Evolutionary conservation across 2,888 invertebrate genomes (phyloP), one percentile per base, ranked within the genome.

Genomic region (Agrochola circellaris): DNA sequence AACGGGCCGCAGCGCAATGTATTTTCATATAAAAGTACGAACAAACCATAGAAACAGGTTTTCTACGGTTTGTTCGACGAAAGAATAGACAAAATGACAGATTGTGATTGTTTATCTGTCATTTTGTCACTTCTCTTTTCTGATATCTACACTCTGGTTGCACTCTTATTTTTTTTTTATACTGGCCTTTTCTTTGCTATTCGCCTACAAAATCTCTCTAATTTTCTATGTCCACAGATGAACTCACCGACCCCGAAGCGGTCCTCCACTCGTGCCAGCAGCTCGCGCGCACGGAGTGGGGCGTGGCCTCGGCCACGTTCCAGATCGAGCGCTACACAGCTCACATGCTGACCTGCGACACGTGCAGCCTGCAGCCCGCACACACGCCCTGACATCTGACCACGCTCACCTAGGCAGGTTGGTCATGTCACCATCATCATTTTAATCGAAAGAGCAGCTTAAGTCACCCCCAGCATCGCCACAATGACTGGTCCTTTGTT

Each of bases 311-410:
- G n/a, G 95, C 94, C 82, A 94, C 95, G 23, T 91, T 96, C 90
- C 96, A 96, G 89, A 88, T 96, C 89, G 96, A 96, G 92, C 90
- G 95, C 13, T 92, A 92, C 92, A 68, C 85, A 34, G 85, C 86
- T n/a, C 75, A 64, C 84, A 92, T 93, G 93, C 83, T 79, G 26
- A n/a, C 84, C 30, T 95, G 96, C 90, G 75, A 15, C 81, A 84
- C 81, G 42, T 95, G 95, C 90, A 84, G 87, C 51, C 79, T 73
- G 77, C 75, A 85, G 76, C 87, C 85, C 42, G 85, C 88, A 4
- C 83, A 82, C 77, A 77, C 78, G 75, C 84, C 85, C 61, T 85
- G 85, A 85, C 85, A 85, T 17, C 87, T 85, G 51, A 84, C 87
- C 87, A 84, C 87, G 65, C 87, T 86, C 76, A 58, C 87, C 68